Conservation (phyloP, 2,113 vertebrate genomes). For the Elephas maximus region DNA sequence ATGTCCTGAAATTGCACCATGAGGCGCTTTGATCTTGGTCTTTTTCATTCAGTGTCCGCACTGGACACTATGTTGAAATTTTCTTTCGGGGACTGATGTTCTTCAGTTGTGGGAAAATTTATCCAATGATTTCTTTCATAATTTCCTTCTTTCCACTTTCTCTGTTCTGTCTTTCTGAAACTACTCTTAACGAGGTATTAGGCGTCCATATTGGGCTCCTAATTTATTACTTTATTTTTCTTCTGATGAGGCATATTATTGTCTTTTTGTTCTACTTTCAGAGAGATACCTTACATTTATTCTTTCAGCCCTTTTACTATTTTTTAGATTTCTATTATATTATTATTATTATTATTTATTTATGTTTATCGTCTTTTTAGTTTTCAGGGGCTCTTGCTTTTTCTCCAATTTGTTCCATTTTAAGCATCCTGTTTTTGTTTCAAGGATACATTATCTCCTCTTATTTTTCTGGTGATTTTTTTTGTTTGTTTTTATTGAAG, state of each 20-base stretch:
- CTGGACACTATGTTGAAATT: background rate
- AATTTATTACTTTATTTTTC: background rate
- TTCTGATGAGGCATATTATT: background rate
- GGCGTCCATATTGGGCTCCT: background rate
- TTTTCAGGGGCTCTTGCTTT: background rate
- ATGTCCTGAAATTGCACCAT: background rate
- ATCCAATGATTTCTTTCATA: background rate
- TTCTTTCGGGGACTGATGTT: background rate
- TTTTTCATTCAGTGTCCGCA: background rate
- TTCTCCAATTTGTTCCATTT: background rate
- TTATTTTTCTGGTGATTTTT: background rate
- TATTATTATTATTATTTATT: background rate
- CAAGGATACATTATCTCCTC: background rate
- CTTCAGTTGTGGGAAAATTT: constrained; percentile 12
- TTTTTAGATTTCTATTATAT: background rate
- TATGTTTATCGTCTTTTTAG: background rate
- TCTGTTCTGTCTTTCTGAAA: background rate
- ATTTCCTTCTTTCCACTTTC: background rate
- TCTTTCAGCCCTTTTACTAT: background rate
- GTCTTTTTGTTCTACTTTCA: constrained; percentile 10
- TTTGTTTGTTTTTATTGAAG: background rate
- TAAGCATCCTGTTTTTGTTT: constrained; percentile 1
- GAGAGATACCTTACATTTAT: background rate
- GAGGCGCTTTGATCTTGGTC: background rate
- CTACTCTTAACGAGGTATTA: background rate